Evolutionary conservation across 1,140 invertebrate species (phyloP), one percentile per base, ranked within the genome.

Genomic region (Nephotettix cincticeps): DNA sequence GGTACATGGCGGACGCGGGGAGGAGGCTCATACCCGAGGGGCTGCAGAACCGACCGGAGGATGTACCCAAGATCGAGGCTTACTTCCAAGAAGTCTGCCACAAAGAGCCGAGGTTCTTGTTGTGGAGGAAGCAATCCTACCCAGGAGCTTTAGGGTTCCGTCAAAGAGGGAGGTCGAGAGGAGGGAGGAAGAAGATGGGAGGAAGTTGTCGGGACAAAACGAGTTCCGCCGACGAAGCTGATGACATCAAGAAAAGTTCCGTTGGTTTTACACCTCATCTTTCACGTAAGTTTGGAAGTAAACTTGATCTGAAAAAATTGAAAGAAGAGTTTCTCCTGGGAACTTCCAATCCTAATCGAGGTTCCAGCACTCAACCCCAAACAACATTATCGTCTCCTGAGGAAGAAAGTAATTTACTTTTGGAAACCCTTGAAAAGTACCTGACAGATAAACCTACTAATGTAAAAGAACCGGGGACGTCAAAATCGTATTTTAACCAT

Each of bases 1-100:
- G 92, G 70, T 94, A 94, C 79, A 95, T 95, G 93, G 87, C 92
- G 0, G 93, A 95, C 76, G 92, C 93, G 13, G 93, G 93, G n/a
- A 87, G 91, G 47, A 89, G 89, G 76, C 83, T 95, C 14, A 90
- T 95, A 45, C 92, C 93, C 0, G 93, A 94, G 63, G 89, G 89
- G 1, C 85, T 84, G 0, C 86, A 87, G 76, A 89, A 90, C 80
- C 83, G 87, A 3, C 76, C 84, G 0, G 91, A 93, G 76, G 91
- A 93, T 76, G 84, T 93, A 28, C 89, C 90, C 0, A 87, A 89
- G 71, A 89, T 94, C 61, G 92, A 94, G 78, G 88, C 90, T 17
- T 91, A 93, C 76, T 95, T 94, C 78, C 91, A 94, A 77, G 87
- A 92, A 54, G 88, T 93, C 0, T 94, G 93, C 76, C 86, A 87